A percentile compares a stretch with the other conserved stretches of the same genome.
These are phyloP conservation scores for Callosobruchus maculatus DNA, from an alignment of 2,888 invertebrate species.

Conservation along the genomic window DNA sequence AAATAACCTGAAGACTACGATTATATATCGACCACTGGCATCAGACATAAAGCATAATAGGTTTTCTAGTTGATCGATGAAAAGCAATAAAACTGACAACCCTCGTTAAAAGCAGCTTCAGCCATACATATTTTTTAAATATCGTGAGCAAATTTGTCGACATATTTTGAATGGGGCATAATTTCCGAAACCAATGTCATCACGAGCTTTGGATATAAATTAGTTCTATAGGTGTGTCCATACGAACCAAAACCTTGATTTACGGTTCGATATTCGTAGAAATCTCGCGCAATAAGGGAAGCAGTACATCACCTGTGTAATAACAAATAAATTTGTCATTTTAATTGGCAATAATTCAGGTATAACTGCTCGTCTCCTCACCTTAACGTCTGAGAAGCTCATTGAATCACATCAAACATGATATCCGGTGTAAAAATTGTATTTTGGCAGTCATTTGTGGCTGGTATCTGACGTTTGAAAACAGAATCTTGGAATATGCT, in stretches of 20 bases:
- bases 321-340: constrained; percentile 10
- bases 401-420: constrained; percentile 3
- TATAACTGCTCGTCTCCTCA: neutral
- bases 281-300: neutral
- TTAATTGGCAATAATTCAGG: constrained; percentile 9
- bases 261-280: neutral
- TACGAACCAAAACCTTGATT: neutral
- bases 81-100: too few relatives aligned
- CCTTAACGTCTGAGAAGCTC: neutral
- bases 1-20: too few relatives aligned
- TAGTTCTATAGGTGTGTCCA: neutral
- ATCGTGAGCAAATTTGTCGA: neutral
- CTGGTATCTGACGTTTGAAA: neutral
- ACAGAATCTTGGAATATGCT: neutral
- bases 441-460: neutral
- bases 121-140: neutral
- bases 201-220: neutral
- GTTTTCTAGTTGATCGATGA: too few relatives aligned
- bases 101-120: too few relatives aligned
- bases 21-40: too few relatives aligned
- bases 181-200: neutral
- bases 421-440: neutral
- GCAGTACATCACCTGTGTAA: constrained; percentile 4
- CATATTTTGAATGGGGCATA: neutral
- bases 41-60: too few relatives aligned